Evolutionary conservation across 1,140 invertebrate genomes (phyloP).

Genomic region (Luehdorfia chinensis): DNA sequence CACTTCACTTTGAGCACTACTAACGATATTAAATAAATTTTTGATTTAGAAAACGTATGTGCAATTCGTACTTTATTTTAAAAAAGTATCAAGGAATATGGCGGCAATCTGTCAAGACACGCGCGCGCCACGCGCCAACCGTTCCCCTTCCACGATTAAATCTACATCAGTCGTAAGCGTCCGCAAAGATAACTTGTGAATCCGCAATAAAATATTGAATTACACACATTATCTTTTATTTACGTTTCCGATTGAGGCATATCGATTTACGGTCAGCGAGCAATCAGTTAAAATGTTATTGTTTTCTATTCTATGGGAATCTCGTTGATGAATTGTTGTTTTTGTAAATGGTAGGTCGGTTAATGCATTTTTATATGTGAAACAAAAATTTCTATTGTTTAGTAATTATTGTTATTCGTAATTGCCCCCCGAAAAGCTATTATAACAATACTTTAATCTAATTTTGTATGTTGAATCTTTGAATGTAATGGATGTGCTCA

Average conservation of each 20-base stretch:
- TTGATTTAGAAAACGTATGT: too few species aligned
- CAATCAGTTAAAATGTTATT: slow-evolving; percentile 47
- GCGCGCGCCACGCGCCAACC: slow-evolving; percentile 47
- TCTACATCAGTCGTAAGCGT: slow-evolving; percentile 50
- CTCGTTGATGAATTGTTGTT: slow-evolving; percentile 32
- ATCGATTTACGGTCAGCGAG: slow-evolving; percentile 50
- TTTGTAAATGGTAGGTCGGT: slow-evolving; percentile 1
- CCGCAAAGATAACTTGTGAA: slow-evolving; percentile 51
- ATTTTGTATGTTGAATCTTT: too few species aligned
- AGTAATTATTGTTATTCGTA: too few species aligned
- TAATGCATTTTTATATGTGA: too few species aligned
- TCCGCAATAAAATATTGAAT: slow-evolving; percentile 67
- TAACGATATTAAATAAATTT: too few species aligned
- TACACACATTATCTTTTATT: slow-evolving; percentile 69
- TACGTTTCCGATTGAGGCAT: slow-evolving; percentile 65
- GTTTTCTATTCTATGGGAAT: slow-evolving; percentile 51
- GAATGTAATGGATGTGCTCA: too few species aligned
- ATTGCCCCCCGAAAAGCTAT: too few species aligned
- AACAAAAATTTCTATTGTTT: too few species aligned
- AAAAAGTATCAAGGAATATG: slow-evolving; percentile 44
- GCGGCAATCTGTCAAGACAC: slow-evolving; percentile 53
- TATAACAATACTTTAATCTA: too few species aligned
- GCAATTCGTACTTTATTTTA: slow-evolving; percentile 28
- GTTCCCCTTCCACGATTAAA: slow-evolving; percentile 39
- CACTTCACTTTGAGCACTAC: too few species aligned